Percentiles rank a stretch among this genome's conserved stretches.
Conservation (phyloP, 1,140 invertebrate genomes). For the Caenorhabditis inopinata region DNA sequence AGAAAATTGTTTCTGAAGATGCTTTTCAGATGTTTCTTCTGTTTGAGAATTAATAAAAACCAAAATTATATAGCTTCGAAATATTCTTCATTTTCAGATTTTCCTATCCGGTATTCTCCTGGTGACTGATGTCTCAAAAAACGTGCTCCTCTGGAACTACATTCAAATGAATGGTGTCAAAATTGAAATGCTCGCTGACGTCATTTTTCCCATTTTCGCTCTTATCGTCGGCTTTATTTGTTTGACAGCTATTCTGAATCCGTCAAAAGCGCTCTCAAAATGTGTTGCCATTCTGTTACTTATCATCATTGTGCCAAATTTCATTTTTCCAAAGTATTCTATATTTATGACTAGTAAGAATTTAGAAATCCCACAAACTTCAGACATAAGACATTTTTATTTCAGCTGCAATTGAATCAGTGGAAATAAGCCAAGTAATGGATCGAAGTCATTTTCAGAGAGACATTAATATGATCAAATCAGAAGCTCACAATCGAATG, state of each 20-base stretch:
- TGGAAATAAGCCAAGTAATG: conserved; percentile 26
- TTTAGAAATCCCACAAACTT: background rate
- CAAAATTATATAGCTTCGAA: too few relatives aligned
- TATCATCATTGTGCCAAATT: conserved; percentile 20
- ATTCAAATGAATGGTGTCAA: conserved; percentile 22
- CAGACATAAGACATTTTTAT: background rate
- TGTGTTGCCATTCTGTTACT: conserved; percentile 14
- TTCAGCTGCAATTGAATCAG: conserved; percentile 20
- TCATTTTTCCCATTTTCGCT: conserved; percentile 15
- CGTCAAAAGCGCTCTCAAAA: background rate
- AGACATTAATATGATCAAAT: conserved; percentile 1
- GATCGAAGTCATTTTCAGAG: conserved; percentile 9
- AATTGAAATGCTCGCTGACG: conserved; percentile 23
- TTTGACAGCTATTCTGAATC: conserved; percentile 25
- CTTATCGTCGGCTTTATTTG: conserved; percentile 20
- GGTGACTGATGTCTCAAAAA: conserved; percentile 24
- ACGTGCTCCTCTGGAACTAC: conserved; percentile 13
- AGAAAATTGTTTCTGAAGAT: too few relatives aligned
- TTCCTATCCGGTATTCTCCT: conserved; percentile 18
- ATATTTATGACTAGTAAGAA: conserved; percentile 19
- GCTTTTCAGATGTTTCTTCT: too few relatives aligned
- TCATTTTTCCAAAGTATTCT: conserved; percentile 1
- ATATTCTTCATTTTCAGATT: background rate
- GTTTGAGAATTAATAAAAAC: too few relatives aligned
- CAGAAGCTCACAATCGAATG: conserved; percentile 13